phyloP scores from a whole-genome alignment of 2,888 invertebrate species.

The Drosophila pseudotalamancana region DNA sequence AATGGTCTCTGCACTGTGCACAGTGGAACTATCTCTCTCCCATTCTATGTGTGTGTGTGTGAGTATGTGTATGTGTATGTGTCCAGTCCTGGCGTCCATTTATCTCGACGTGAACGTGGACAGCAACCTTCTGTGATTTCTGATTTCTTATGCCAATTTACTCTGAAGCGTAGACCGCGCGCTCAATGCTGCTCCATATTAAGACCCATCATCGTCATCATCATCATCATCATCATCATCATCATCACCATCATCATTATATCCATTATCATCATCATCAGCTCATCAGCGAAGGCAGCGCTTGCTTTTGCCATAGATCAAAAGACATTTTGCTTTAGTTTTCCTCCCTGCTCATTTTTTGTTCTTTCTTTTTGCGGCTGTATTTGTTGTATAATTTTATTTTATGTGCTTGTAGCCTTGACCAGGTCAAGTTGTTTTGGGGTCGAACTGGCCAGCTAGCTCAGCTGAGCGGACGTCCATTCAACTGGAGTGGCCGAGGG shows the following conservation, averaged over 20 bases:
- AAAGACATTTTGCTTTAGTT: constrained; percentile 81
- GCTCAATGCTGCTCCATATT: constrained; percentile 67
- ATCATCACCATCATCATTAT: constrained; percentile 42
- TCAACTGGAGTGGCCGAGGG: constrained; percentile 3
- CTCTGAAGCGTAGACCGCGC: constrained; percentile 40
- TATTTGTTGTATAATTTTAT: constrained; percentile 76
- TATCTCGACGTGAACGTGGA: constrained; percentile 66
- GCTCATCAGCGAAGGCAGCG: constrained; percentile 23
- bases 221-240: constrained; percentile 43
- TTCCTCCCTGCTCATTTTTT: constrained; percentile 12
- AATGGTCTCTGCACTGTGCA: constrained; percentile 54
- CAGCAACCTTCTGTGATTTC: constrained; percentile 79
- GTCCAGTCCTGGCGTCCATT: constrained; percentile 58
- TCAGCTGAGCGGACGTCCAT: constrained; percentile 7
- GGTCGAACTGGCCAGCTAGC: constrained; percentile 56
- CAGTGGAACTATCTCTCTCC: neutral
- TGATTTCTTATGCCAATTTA: constrained; percentile 82
- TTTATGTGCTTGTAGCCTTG: constrained; percentile 80
- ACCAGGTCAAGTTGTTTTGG: constrained; percentile 79
- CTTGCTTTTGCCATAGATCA: constrained; percentile 68
- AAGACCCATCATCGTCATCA: constrained; percentile 46
- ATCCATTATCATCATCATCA: constrained; percentile 33
- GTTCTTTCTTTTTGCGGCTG: neutral
- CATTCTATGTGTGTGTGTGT: constrained; percentile 8
- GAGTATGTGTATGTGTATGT: constrained; percentile 17